These are phyloP conservation scores for Monochamus saltuarius DNA, from an alignment of 1,140 invertebrate genomes.

Conservation along the genomic window DNA sequence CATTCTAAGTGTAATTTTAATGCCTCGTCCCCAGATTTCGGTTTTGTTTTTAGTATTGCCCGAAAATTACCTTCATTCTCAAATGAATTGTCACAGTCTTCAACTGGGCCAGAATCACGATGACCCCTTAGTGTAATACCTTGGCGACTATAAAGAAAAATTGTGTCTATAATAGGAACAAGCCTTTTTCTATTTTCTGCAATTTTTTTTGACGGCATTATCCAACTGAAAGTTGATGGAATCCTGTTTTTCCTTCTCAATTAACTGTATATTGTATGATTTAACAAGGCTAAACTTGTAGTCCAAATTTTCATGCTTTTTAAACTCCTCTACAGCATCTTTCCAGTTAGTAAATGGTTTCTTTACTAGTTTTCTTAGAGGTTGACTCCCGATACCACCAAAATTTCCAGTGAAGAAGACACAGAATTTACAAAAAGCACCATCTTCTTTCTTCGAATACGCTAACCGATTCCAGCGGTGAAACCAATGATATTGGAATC, in stretches of 20 bases:
- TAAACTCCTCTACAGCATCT: constrained; percentile 2
- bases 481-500: constrained; percentile 10
- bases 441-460: constrained; percentile 5
- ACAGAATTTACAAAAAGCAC: constrained; percentile 16
- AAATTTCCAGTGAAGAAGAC: constrained; percentile 5
- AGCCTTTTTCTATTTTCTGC: constrained; percentile 18
- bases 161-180: constrained; percentile 10
- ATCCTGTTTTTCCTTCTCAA: background rate
- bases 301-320: background rate
- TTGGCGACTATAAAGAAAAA: constrained; percentile 20
- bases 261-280: background rate
- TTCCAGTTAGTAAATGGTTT: constrained; percentile 11
- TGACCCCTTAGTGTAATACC: constrained; percentile 16
- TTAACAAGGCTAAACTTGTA: constrained; percentile 1
- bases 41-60: constrained; percentile 1
- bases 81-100: background rate
- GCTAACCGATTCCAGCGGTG: background rate
- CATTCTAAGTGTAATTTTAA: constrained; percentile 6
- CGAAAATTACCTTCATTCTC: constrained; percentile 21
- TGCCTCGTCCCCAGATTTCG: constrained; percentile 7
- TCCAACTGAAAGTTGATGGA: background rate
- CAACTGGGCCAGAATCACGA: constrained; percentile 11
- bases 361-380: background rate
- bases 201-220: background rate
- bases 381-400: background rate